Base-by-base conservation (phyloP, 2,113 vertebrate species). In the Xerus inauris region DNA sequence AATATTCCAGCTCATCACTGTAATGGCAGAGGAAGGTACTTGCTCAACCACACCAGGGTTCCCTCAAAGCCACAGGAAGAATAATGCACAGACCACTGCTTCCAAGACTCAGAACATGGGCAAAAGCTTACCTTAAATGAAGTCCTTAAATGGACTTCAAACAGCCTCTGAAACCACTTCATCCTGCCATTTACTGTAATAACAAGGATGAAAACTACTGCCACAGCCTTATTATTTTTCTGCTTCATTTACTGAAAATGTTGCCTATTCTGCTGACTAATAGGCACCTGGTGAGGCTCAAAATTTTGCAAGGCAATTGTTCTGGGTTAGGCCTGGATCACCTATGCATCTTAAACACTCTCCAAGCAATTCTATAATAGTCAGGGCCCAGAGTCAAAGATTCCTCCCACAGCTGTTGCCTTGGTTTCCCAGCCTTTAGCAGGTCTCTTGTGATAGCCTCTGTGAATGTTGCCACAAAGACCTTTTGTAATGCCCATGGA, bases 141-240 rank as follows among this genome's bases (percentile, higher is more conserved):
- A 94, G 65, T n/a, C n/a, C n/a, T n/a, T n/a, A n/a, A n/a, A 85
- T 28, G 73, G 73, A 69, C 89, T 91, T 87, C 51, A 40, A 62
- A 82, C 59, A 83, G 81, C 47, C 62, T 84, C 26, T 96, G 82
- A 93, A 93, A 93, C 47, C 77, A 91, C 87, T 93, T 84, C 75
- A 84, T n/a, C 67, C 72, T 91, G 96, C 90, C 94, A 88, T 90
- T 59, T 94, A 81, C 57, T 95, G 38, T 5, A 67, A 94, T 51
- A 64, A 96, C 76, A 69, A 96, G 65, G 91, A 80, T 80, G 84
- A 86, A 65, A 88, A 95, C 96, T 72, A 86, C 47, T 67, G 69
- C 57, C 42, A 30, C 11, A 12, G 47, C 89, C 71, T 95, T 80
- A 57, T 20, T 26, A 0, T 42, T 69, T 89, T 84, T 91, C 75